These are phyloP conservation scores for Anomalospiza imberbis DNA, from an alignment of 2,797 vertebrate genomes.

Conservation along the genomic window DNA sequence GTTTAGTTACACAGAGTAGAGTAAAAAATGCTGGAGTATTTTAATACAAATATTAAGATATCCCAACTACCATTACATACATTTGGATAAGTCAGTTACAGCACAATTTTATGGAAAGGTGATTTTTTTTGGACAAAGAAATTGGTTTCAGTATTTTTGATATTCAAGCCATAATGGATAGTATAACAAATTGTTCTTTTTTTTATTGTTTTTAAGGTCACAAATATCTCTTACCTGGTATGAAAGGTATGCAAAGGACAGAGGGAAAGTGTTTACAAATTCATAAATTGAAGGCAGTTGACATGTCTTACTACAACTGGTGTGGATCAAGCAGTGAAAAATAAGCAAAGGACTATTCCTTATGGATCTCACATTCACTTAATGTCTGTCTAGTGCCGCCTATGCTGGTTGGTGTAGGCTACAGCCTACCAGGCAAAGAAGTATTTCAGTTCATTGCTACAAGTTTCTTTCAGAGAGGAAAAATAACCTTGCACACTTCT, in stretches of 20 bases:
- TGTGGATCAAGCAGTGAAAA: neutral
- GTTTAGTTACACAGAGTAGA: neutral
- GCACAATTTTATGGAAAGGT: neutral
- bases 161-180: neutral
- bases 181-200: neutral
- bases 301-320: rapidly evolving
- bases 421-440: neutral
- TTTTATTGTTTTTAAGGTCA: neutral
- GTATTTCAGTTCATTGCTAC: neutral
- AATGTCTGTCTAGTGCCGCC: neutral
- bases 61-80: neutral
- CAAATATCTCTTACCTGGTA: neutral
- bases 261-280: neutral
- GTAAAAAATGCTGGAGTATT: neutral
- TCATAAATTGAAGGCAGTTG: neutral
- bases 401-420: neutral
- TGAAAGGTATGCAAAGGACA: neutral
- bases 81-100: neutral
- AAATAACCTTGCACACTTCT: neutral
- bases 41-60: neutral
- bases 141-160: neutral
- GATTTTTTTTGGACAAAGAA: neutral
- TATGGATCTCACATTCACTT: neutral
- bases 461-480: neutral
- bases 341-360: neutral